Conservation (phyloP, 2,888 invertebrate genomes). For the Pollenia amentaria region DNA sequence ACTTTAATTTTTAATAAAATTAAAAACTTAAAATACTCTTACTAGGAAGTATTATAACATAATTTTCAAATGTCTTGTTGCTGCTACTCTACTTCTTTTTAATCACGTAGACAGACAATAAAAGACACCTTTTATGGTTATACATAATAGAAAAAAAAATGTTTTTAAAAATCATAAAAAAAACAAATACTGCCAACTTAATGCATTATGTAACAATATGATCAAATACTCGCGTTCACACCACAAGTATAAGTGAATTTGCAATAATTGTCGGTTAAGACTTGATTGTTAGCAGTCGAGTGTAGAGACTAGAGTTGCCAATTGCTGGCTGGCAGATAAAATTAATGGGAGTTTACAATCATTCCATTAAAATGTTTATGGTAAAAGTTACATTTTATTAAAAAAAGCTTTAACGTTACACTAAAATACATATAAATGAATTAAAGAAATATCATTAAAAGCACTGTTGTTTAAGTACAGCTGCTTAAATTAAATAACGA, state of each 20-base stretch:
- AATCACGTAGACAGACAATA: constrained; percentile 66
- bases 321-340: too few species aligned
- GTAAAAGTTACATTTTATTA: too few species aligned
- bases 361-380: too few species aligned
- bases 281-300: constrained; percentile 35
- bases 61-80: constrained; percentile 51
- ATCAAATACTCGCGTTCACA: constrained; percentile 41
- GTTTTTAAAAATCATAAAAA: background rate
- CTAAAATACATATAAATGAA: too few species aligned
- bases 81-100: constrained; percentile 60
- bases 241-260: constrained; percentile 43
- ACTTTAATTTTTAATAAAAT: background rate
- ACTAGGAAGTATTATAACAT: constrained; percentile 67
- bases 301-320: constrained; percentile 21
- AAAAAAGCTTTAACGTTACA: too few species aligned
- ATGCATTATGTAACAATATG: constrained; percentile 65
- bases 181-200: constrained; percentile 38
- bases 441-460: too few species aligned
- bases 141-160: constrained; percentile 29
- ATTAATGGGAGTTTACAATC: too few species aligned
- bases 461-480: too few species aligned
- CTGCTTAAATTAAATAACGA: too few species aligned
- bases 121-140: constrained; percentile 50
- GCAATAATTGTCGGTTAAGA: constrained; percentile 59
- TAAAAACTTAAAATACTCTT: constrained; percentile 15